These are phyloP conservation scores for Homalodisca vitripennis DNA, from an alignment of 1,140 invertebrate species.

Conservation along the genomic window DNA sequence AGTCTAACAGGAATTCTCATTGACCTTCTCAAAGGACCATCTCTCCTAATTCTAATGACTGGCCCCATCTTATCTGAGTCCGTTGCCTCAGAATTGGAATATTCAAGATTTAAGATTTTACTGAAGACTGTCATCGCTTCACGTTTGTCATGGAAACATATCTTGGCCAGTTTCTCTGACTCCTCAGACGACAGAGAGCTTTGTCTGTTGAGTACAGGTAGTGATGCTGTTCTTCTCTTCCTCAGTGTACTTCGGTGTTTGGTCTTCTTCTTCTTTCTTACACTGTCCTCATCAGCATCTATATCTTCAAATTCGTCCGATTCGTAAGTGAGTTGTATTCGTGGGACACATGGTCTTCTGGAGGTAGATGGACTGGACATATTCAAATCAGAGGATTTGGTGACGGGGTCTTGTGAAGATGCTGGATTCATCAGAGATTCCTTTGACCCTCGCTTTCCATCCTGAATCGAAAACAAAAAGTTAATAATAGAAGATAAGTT, in stretches of 20 bases:
- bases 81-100: neutral
- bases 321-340: conserved; percentile 7
- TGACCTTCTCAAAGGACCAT: neutral
- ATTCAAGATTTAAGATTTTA: neutral
- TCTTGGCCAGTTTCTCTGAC: neutral
- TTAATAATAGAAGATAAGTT: too few relatives aligned
- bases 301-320: neutral
- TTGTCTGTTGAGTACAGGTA: neutral
- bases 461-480: too few relatives aligned
- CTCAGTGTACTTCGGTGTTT: neutral
- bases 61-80: neutral
- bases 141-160: neutral
- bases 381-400: neutral
- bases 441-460: neutral
- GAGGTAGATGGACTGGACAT: neutral
- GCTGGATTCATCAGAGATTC: neutral
- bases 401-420: neutral
- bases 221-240: neutral
- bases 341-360: neutral
- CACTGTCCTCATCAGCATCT: neutral
- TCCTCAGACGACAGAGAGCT: conserved; percentile 1
- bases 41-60: neutral
- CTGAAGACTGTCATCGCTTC: neutral
- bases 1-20: neutral
- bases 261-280: neutral